Evolutionary conservation across 2,797 vertebrate species (phyloP), one percentile per base, ranked within the genome.

Genomic region (Rhinoraja longicauda): DNA sequence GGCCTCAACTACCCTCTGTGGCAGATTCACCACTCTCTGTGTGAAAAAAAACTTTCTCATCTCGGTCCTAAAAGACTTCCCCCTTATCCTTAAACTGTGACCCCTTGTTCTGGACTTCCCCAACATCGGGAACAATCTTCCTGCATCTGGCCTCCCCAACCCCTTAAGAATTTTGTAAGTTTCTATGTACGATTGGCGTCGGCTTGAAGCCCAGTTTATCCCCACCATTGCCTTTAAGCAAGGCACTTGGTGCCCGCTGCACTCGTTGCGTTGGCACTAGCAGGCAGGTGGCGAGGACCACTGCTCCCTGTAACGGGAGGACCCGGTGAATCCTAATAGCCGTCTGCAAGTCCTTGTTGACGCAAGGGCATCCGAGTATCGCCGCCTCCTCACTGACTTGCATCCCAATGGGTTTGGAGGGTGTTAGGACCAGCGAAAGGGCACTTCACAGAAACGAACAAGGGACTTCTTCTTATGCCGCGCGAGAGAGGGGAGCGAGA

Each of bases 261-360:
- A 4, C n/a, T 67, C 59, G 88, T 36, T 88, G 67, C n/a, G 62
- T 36, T 19, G n/a, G 84, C 5, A 9, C 32, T 17, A 67, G 59
- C 84, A 7, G 82, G 13, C 24, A 82, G 45, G 45, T 13, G 84
- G 82, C 29, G 29, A 29, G 29, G 59, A n/a, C 84, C 59, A 67
- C n/a, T 19, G n/a, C 67, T 88, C 64, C 88, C n/a, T 36, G 59
- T 67, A 67, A 67, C 32, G 17, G n/a, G 84, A 67, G 59, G 21
- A 88, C 36, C 59, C 67, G 84, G 59, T 67, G 59, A 88, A 64
- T 88, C 67, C 62, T 88, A 88, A 67, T 32, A 29, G 62, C 36
- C 84, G 59, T 64, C 84, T 19, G 84, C 59, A 84, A 88, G 84
- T 88, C 84, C 84, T 67, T 88, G 84, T 17, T 32, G 45, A 45